phyloP scores from a whole-genome alignment of 2,888 invertebrate species.

The Drosophila algonquin region DNA sequence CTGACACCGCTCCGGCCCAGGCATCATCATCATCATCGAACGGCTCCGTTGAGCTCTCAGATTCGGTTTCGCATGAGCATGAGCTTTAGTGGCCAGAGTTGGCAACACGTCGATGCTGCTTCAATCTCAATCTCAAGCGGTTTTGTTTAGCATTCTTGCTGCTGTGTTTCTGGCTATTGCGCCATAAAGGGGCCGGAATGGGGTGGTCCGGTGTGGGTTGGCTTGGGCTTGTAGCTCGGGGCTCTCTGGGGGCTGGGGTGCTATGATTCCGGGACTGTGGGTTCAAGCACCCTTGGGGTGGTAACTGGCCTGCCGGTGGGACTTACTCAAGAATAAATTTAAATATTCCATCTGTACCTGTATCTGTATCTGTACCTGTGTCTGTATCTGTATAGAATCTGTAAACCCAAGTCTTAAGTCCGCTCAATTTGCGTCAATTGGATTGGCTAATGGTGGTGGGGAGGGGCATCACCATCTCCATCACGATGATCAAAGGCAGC shows the following conservation, averaged over 20 bases:
- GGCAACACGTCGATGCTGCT: conserved; percentile 56
- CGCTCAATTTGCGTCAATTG: conserved; percentile 68
- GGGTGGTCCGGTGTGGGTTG: background rate
- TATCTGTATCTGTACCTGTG: background rate
- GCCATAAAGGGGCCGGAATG: conserved; percentile 58
- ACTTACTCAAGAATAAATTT: conserved; percentile 60
- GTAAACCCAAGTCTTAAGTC: conserved; percentile 17
- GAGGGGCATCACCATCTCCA: background rate
- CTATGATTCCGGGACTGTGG: conserved; percentile 5
- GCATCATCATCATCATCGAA: conserved; percentile 21
- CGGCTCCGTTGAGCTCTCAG: background rate
- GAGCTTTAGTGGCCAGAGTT: conserved; percentile 36
- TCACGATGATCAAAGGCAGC: conserved; percentile 52
- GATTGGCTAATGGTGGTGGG: background rate
- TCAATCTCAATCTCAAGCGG: conserved; percentile 57
- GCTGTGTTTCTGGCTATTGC: conserved; percentile 63
- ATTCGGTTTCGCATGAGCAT: conserved; percentile 8
- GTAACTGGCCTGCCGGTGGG: background rate
- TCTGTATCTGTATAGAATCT: background rate
- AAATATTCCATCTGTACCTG: conserved; percentile 34
- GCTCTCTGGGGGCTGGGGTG: no score
- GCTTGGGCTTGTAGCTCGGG: no score
- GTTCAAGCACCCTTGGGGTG: conserved; percentile 68
- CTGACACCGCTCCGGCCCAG: conserved; percentile 59
- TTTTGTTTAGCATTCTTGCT: conserved; percentile 73